phyloP scores from a whole-genome alignment of 2,797 vertebrate genomes.

The Nothura maculosa region DNA sequence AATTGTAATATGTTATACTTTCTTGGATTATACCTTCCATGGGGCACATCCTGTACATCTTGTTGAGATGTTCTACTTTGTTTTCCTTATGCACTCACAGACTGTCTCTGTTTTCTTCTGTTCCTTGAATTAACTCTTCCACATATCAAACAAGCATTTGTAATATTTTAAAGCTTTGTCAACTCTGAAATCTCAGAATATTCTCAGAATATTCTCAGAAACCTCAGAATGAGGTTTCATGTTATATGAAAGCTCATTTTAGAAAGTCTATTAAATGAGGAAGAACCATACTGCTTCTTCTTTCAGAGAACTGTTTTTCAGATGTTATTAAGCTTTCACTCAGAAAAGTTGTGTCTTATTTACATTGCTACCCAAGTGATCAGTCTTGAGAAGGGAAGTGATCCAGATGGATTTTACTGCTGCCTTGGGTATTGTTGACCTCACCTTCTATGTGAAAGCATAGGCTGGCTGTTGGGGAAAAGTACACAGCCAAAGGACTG shows the following conservation, averaged over 20 bases:
- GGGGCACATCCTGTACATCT: background rate
- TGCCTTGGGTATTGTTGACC: background rate
- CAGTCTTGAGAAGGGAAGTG: background rate
- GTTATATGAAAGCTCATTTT: background rate
- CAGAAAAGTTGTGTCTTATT: background rate
- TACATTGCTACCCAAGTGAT: background rate
- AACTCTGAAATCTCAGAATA: background rate
- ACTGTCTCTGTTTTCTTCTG: background rate
- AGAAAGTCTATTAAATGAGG: background rate
- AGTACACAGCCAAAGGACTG: background rate
- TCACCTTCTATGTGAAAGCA: background rate
- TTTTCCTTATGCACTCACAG: background rate
- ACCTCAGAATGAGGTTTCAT: background rate
- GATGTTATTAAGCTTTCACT: background rate
- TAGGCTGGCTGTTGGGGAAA: background rate
- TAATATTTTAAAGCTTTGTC: background rate
- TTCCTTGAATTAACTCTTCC: background rate
- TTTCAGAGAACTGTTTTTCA: background rate
- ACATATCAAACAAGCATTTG: background rate
- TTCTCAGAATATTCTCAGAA: background rate
- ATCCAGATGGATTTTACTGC: background rate
- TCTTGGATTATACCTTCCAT: background rate
- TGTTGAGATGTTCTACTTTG: background rate
- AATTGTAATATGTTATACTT: rapidly evolving
- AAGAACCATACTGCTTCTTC: background rate